phyloP scores from a whole-genome alignment of 2,797 vertebrate genomes.

The Tarsius wallacei region DNA sequence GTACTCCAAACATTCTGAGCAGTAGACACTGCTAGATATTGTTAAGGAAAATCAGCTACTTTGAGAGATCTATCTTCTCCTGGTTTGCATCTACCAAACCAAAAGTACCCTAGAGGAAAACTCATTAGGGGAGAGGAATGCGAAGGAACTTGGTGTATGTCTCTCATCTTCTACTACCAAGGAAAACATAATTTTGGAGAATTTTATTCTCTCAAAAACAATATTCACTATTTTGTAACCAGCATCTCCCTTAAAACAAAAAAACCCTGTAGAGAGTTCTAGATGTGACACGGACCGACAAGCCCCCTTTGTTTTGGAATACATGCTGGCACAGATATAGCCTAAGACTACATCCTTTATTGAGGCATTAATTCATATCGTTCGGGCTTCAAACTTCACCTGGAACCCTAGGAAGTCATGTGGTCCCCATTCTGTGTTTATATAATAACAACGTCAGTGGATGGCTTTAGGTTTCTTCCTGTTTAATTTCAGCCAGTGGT shows the following conservation, averaged over 20 bases:
- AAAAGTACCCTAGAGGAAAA: neutral
- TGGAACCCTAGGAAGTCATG: neutral
- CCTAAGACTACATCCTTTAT: neutral
- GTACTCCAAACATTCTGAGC: neutral
- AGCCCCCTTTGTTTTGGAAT: neutral
- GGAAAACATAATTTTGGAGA: neutral
- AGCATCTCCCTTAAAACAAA: neutral
- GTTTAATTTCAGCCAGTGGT: neutral
- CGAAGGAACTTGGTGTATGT: neutral
- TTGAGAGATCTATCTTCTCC: neutral
- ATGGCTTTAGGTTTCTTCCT: slow-evolving; percentile 28
- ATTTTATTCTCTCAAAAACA: neutral
- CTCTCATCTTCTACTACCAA: neutral
- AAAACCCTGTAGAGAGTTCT: neutral
- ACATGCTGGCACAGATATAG: neutral
- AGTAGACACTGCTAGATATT: neutral
- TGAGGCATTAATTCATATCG: neutral
- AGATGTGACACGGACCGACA: neutral
- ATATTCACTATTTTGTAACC: neutral
- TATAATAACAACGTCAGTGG: neutral
- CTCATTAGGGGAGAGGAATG: neutral
- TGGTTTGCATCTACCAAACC: neutral
- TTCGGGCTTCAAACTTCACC: neutral
- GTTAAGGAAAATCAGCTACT: neutral
- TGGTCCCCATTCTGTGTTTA: neutral